A percentile compares a stretch with the other conserved stretches of the same genome.
Conservation (phyloP, 2,113 vertebrate genomes). For the Dolichotis patagonum region DNA sequence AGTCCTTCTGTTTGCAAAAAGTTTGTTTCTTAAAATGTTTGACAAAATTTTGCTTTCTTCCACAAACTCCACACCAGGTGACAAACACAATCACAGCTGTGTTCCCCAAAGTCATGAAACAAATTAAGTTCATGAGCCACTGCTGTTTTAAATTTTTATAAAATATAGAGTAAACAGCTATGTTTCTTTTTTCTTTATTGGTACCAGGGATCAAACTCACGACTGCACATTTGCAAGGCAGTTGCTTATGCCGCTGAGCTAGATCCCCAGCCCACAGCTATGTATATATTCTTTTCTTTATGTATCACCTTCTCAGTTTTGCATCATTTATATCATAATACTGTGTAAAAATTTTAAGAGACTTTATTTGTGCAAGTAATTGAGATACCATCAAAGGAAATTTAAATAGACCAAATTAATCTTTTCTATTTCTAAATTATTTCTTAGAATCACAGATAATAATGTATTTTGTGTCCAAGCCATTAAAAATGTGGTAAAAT, state of each 20-base stretch:
- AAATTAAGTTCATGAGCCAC: background rate
- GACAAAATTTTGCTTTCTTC: background rate
- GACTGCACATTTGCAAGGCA: too few relatives aligned
- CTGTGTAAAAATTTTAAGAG: constrained; percentile 21
- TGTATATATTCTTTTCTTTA: constrained; percentile 15
- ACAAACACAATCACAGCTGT: background rate
- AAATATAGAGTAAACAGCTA: background rate
- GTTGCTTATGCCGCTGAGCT: too few relatives aligned
- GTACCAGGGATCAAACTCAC: too few relatives aligned
- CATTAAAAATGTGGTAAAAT: background rate
- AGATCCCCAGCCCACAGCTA: too few relatives aligned
- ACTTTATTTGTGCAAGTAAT: constrained; percentile 43
- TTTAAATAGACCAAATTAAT: constrained; percentile 7
- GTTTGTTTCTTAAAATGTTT: background rate
- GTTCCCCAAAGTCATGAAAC: background rate
- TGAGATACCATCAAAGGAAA: constrained; percentile 34
- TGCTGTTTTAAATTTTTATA: background rate
- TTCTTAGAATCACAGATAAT: constrained; percentile 23
- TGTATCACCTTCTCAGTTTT: constrained; percentile 45
- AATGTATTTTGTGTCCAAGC: constrained; percentile 30
- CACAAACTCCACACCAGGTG: background rate
- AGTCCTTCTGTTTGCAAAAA: background rate
- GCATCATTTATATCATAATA: constrained; percentile 1
- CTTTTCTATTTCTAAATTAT: background rate
- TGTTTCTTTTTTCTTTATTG: too few relatives aligned